Base-by-base conservation (phyloP, 64 coral and sea anemone species). In the Stichodactyla mertensii region DNA sequence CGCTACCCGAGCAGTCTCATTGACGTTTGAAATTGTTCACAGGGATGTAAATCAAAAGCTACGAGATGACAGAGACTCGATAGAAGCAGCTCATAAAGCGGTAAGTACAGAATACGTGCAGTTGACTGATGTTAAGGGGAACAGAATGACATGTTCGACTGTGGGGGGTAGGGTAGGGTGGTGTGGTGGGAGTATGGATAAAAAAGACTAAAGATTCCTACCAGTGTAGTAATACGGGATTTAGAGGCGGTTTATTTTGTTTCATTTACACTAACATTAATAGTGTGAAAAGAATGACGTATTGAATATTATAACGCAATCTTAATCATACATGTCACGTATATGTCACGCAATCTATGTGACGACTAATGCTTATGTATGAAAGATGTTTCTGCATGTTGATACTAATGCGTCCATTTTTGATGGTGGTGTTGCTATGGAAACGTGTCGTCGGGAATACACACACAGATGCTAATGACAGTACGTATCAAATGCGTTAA, bases 1-100 rank as follows among this genome's bases (percentile, higher is more conserved):
- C 27, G 69, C 12, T 27, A 1, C 24, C 36, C 36, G 36, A 45
- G 24, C 23, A 11, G n/a, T 31, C 12, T 74, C 7, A 74, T 12
- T 13, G 4, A 31, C 11, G 5, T 11, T 74, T 26, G 14, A 71
- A 20, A 71, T 71, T 71, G 5, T 27, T 77, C 77, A 15, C 26
- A 99, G 97, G 82, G 97, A 99, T 55, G 91, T 99, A 81, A 99
- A 99, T 89, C 97, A 99, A 79, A 99, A 99, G 60, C 85, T 99
- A 60, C 86, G 93, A 52, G 97, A 99, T 79, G 93, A 99, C 70
- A 94, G 93, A 57, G 97, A 99, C 51, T 88, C 97, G 0, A 99
- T 99, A 36, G 89, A 99, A 61, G 97, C 97, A 14, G 97, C 93
- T 4, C 97, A 99, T 54, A 80, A 99, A 93, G 93, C 92, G 88